A percentile compares a stretch with the other conserved stretches of the same genome.
phyloP scores from a whole-genome alignment of 2,113 vertebrate genomes.

The Formicarius rufipectus region DNA sequence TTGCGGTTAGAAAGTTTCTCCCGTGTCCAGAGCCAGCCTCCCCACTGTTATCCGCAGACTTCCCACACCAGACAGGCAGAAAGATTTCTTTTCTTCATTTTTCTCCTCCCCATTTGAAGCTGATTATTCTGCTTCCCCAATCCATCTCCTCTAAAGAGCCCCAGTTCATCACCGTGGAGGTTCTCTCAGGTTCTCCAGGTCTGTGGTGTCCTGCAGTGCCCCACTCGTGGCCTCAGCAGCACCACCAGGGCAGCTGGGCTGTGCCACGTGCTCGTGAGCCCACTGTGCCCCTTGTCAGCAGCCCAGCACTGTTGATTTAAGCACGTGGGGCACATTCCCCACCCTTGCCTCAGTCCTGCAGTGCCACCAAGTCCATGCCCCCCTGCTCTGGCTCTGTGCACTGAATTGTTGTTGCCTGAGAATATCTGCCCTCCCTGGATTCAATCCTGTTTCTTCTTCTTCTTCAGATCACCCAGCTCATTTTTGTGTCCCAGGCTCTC shows the following conservation, averaged over 20 bases:
- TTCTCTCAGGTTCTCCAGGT: background rate
- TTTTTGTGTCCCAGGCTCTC: background rate
- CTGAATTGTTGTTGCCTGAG: background rate
- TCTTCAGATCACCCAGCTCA: background rate
- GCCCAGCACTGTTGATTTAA: background rate
- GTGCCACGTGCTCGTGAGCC: background rate
- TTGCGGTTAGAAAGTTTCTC: background rate
- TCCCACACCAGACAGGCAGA: background rate
- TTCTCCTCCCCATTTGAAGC: background rate
- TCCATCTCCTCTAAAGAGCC: background rate
- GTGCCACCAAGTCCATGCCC: rapidly evolving
- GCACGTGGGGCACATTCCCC: rapidly evolving
- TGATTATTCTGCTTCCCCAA: background rate
- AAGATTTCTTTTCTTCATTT: background rate
- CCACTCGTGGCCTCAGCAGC: background rate
- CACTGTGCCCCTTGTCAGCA: rapidly evolving
- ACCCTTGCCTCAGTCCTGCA: background rate
- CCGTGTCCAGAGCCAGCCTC: background rate
- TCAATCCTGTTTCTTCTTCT: background rate
- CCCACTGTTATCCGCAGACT: background rate
- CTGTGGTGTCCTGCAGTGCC: background rate
- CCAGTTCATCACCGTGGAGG: background rate
- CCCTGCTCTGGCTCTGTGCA: background rate
- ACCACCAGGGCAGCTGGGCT: background rate
- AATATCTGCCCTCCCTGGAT: background rate